Base-by-base conservation (phyloP, 2,888 invertebrate species). In the Apomyelois bistriatella region DNA sequence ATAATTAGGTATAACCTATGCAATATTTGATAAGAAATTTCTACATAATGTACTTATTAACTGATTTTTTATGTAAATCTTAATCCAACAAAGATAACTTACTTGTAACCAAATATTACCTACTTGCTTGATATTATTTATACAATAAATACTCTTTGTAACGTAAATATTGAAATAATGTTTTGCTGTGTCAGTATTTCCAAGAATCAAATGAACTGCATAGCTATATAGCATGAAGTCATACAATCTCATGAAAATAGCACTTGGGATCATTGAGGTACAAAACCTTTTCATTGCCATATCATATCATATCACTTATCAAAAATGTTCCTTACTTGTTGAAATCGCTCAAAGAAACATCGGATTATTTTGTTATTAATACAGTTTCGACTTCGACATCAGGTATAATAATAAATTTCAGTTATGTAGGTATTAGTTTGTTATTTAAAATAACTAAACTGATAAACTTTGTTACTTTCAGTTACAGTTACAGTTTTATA, bases 221-320 rank as follows among this genome's bases (percentile, higher is more conserved):
- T 38, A 12, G n/a, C 1, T 13, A 6, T 38, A 1, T 15, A 13
- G 7, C 15, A 3, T 38, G 15, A n/a, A 38, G 15, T 38, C 30
- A 30, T 15, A 46, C 10, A 54, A 32, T 10, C 7, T 9, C 2
- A 7, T 53, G 48, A 15, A 16, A 40, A 40, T 59, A 61, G 58
- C 62, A 66, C 67, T 71, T 58, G 58, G 64, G 61, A 74, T 66
- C 70, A 68, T 66, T 59, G 67, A 66, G 72, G 87, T 86, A 82
- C 87, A 87, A 85, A 82, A 66, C 59, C 75, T 80, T 84, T 83
- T 83, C 85, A 89, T 82, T 66, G 68, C 82, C 90, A 82, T 89
- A 90, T 91, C 89, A 85, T 81, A 60, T 79, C 87, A 88, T 88
- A 86, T 87, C 84, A 52, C 36, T 1, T 16, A 51, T 17, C 59